Evolutionary conservation across 2,113 vertebrate genomes (phyloP), one percentile per base, ranked within the genome.

Genomic region (Trichomycterus rosablanca): DNA sequence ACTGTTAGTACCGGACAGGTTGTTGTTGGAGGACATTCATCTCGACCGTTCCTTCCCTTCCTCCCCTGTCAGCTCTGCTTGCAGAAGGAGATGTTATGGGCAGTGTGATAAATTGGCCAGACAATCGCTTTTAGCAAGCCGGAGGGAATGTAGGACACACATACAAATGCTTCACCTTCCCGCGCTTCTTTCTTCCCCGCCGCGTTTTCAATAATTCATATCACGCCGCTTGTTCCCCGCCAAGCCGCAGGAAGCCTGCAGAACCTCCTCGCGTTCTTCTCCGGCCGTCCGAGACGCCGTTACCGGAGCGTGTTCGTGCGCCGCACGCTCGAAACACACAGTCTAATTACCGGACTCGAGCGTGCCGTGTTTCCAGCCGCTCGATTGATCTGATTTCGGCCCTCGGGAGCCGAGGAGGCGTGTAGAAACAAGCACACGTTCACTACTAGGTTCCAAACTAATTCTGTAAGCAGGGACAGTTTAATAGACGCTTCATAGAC

Each of bases 121-220:
- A 85, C 84, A 80, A 88, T 83, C 81, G 78, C 73, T 82, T 86
- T 84, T 87, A 88, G 85, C 84, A 83, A 85, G 84, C 81, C 80
- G 61, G 57, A 79, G 73, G 78, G 72, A 86, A 85, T 83, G 74
- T 84, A 77, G 85, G 83, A 68, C 82, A 83, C 64, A 85, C 83
- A 81, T 82, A 83, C 80, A 79, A 75, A 84, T 81, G 76, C 80
- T 48, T 77, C 50, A 63, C 79, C 74, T 81, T 11, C 76, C 77
- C 23, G 45, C 70, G 82, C 84, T 82, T 73, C 78, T 82, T 80
- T 40, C 75, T 66, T 59, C 66, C n/a, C 76, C 72, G 71, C 76
- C 78, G 78, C 69, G 71, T 64, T 70, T 30, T 59, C 71, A 75
- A 80, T 84, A 76, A 84, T 84, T 82, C 62, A 82, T 72, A 76